Evolutionary conservation across 2,113 vertebrate genomes (phyloP).

Genomic region (Tichodroma muraria): DNA sequence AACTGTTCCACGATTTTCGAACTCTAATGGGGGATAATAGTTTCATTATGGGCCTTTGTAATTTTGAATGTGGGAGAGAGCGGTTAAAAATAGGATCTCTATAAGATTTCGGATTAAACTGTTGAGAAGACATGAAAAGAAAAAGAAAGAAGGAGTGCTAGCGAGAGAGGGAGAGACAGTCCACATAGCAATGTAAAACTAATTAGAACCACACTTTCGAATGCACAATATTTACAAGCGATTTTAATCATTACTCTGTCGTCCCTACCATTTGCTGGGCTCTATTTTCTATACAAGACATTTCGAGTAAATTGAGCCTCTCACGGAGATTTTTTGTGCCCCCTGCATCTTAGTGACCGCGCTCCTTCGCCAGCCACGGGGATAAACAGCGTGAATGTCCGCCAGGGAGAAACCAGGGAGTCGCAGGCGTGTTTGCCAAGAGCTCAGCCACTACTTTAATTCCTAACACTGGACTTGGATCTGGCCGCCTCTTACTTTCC

Average conservation of each 20-base stretch:
- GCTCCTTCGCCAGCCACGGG: background rate
- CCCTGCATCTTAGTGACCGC: background rate
- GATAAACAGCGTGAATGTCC: background rate
- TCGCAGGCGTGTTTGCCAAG: background rate
- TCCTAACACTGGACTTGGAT: slow-evolving; percentile 77
- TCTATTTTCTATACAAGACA: slow-evolving; percentile 14
- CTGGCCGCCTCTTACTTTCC: background rate
- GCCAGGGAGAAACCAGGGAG: background rate
- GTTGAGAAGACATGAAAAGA: slow-evolving; percentile 23
- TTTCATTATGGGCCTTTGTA: slow-evolving; percentile 34
- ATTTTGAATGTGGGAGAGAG: background rate
- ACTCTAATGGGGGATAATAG: slow-evolving; percentile 9
- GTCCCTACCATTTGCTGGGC: background rate
- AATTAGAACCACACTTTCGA: slow-evolving; percentile 72
- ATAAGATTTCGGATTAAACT: slow-evolving; percentile 28
- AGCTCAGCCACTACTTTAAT: slow-evolving; percentile 39
- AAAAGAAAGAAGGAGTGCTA: background rate
- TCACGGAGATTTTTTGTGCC: background rate
- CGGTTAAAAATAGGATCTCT: background rate
- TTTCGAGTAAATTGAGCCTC: slow-evolving; percentile 12
- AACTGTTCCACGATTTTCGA: background rate
- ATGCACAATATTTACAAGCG: slow-evolving; percentile 63
- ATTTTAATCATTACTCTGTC: slow-evolving; percentile 62
- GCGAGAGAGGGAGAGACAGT: background rate
- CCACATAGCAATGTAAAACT: slow-evolving; percentile 53